Evolutionary conservation across 2,888 invertebrate genomes (phyloP).

Genomic region (Coleophora deauratella): DNA sequence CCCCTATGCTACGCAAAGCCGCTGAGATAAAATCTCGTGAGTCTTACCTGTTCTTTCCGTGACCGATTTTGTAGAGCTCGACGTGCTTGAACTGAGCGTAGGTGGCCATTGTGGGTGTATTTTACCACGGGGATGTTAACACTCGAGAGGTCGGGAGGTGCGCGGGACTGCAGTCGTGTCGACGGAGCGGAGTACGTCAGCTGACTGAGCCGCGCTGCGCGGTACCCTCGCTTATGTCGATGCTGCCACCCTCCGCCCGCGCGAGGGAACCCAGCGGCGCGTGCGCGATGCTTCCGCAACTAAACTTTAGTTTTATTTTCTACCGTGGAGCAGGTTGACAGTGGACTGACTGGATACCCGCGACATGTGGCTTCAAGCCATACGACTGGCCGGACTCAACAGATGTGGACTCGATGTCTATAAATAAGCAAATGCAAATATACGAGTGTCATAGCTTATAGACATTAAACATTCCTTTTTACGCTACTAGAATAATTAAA

Average conservation of each 20-base stretch:
- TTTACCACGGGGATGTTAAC: conserved; percentile 21
- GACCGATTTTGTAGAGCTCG: conserved; percentile 94
- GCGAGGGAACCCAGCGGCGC: conserved; percentile 47
- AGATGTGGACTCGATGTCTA: conserved; percentile 10
- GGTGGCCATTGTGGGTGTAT: conserved; percentile 80
- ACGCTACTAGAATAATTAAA: no score
- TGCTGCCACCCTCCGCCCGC: conserved; percentile 66
- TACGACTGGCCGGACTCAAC: conserved; percentile 26
- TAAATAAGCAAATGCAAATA: no score
- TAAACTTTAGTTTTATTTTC: conserved; percentile 32
- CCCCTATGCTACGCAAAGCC: conserved; percentile 21
- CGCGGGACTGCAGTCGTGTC: conserved; percentile 14
- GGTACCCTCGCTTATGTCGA: conserved; percentile 66
- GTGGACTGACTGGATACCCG: conserved; percentile 16
- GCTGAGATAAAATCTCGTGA: conserved; percentile 20
- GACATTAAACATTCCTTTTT: background rate
- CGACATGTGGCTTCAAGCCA: conserved; percentile 27
- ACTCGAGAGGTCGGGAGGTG: conserved; percentile 23
- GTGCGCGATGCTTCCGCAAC: conserved; percentile 47
- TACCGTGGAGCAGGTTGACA: conserved; percentile 23
- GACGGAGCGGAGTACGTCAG: conserved; percentile 49
- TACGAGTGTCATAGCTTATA: background rate
- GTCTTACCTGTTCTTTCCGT: conserved; percentile 90
- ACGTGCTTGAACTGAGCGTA: conserved; percentile 95
- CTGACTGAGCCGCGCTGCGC: conserved; percentile 68